Percentiles rank a stretch among this genome's conserved stretches.
Conservation (phyloP, 2,797 vertebrate species). For the Enteromius anoplus region DNA sequence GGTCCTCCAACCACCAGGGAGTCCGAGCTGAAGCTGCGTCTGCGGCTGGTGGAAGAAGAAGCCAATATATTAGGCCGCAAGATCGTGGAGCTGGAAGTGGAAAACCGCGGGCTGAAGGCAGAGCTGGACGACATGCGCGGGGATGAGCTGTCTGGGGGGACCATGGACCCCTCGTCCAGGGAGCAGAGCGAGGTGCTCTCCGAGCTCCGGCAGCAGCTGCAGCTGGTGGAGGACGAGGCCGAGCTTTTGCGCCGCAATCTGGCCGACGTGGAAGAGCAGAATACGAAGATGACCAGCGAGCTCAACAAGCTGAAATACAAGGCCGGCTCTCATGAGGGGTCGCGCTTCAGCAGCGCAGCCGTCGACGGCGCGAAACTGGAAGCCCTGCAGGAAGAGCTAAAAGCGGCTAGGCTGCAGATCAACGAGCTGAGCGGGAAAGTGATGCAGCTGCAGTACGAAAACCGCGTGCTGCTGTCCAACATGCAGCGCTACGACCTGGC, state of each 20-base stretch:
- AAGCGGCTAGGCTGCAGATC: conserved; percentile 93
- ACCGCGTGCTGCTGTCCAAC: conserved; percentile 96
- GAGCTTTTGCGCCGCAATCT: conserved; percentile 94
- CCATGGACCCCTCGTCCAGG: conserved; percentile 82
- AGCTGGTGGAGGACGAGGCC: conserved; percentile 96
- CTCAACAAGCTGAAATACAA: conserved; percentile 98
- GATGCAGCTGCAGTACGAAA: conserved; percentile 99
- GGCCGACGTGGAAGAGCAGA: conserved; percentile 95
- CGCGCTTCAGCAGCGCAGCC: conserved; percentile 84
- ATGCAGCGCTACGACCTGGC: conserved; percentile 99
- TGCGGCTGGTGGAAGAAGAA: conserved; percentile 96
- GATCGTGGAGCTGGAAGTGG: conserved; percentile 97
- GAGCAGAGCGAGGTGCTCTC: conserved; percentile 93
- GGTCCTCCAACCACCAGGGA: conserved; percentile 95
- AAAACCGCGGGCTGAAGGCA: conserved; percentile 96
- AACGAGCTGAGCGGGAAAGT: conserved; percentile 98
- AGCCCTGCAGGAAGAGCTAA: conserved; percentile 93
- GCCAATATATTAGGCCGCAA: conserved; percentile 97
- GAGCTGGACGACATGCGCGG: conserved; percentile 96
- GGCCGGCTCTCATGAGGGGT: conserved; percentile 88
- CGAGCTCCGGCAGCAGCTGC: conserved; percentile 94
- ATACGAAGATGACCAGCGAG: conserved; percentile 91
- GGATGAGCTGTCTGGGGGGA: conserved; percentile 86
- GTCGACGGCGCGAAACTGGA: conserved; percentile 87
- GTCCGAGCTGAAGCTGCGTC: conserved; percentile 93